Evolutionary conservation across 2,797 vertebrate species (phyloP), one percentile per base, ranked within the genome.

Genomic region (Botia almorhae): DNA sequence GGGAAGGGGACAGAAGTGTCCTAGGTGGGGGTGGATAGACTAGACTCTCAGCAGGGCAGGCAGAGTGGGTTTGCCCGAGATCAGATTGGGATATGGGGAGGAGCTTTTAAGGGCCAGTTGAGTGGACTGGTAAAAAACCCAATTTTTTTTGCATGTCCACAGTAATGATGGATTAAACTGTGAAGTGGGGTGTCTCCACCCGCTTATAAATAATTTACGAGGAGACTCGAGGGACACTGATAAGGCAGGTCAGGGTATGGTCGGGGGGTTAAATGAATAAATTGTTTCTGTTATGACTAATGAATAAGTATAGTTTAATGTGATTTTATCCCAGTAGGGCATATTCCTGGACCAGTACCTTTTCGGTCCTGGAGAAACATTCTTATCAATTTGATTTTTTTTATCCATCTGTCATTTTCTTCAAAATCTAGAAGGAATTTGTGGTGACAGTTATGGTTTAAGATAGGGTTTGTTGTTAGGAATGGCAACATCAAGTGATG

Each of bases 71-170:
- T 14, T 71, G 65, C 17, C 36, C 4, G 64, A n/a, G 64, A n/a
- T 53, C 16, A 21, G 23, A 17, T 4, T 43, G 60, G 26, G 69
- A 39, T 51, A 6, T 43, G 39, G 23, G 23, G 23, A 26, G 56
- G 69, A 63, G 68, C 4, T 4, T 60, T 80, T 82, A 81, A 74
- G 13, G 72, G 76, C 26, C 43, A 60, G 74, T 4, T 65, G 61
- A 83, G 64, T 46, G 10, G 79, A 69, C 77, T 81, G 81, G 84
- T 82, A 87, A 83, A 73, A 88, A 83, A 88, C 36, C 76, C 79
- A 82, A 73, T 73, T 85, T 87, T 80, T 87, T 85, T 87, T 71
- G 56, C 21, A 39, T 82, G 80, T 80, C 76, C 70, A 74, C 19
- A 14, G 69, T 76, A 70, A 65, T 90, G 84, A 88, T 87, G 74